phyloP scores from a whole-genome alignment of 1,140 invertebrate species.

The Drosophila prosaltans region DNA sequence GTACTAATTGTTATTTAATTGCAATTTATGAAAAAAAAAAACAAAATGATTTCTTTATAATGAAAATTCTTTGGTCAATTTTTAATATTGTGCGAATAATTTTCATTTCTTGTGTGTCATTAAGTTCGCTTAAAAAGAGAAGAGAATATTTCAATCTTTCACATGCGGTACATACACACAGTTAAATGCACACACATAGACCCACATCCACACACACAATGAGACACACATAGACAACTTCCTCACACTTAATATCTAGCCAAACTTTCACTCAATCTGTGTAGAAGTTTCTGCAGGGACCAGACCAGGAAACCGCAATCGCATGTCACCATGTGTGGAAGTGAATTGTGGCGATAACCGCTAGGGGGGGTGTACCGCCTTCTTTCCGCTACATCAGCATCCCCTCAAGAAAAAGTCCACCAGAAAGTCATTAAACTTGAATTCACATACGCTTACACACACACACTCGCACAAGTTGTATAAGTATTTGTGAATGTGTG shows the following conservation, averaged over 20 bases:
- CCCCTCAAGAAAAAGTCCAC: conserved; percentile 48
- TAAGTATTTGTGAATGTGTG: conserved; percentile 31
- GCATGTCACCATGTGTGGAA: conserved; percentile 37
- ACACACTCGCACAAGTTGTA: conserved; percentile 1
- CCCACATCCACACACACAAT: neutral
- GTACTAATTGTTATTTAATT: neutral
- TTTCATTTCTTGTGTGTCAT: conserved; percentile 2
- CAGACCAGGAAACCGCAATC: conserved; percentile 34
- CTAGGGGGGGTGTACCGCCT: neutral
- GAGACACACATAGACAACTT: conserved; percentile 1
- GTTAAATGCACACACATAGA: neutral
- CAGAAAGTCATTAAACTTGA: conserved; percentile 76
- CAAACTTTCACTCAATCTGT: conserved; percentile 39
- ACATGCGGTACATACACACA: neutral
- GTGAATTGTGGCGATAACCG: conserved; percentile 21
- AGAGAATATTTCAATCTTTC: neutral
- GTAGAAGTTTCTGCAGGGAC: conserved; percentile 9
- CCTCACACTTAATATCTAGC: conserved; percentile 19
- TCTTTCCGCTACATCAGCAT: neutral
- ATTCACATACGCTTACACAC: conserved; percentile 24
- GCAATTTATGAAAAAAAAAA: neutral
- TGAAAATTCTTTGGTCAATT: conserved; percentile 3
- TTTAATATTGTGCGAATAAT: neutral
- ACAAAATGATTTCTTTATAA: neutral
- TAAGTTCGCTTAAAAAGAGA: neutral